Conservation (phyloP, 2,113 vertebrate genomes). For the Petrocephalus microphthalmus region DNA sequence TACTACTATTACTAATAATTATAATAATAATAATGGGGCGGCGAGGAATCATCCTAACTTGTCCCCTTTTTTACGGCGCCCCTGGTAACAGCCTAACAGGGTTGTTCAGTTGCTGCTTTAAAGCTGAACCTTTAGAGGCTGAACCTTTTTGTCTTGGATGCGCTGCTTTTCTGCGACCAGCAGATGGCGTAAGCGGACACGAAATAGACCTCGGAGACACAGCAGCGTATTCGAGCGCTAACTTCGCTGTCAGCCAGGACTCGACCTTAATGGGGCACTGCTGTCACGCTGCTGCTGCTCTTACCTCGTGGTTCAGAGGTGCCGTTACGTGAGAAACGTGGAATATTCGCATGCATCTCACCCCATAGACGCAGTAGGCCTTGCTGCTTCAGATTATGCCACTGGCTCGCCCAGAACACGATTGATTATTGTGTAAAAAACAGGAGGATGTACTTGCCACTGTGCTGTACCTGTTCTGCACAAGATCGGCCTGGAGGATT, state of each 20-base stretch:
- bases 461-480: background rate
- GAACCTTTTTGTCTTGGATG: background rate
- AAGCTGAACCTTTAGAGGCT: background rate
- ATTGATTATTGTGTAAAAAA: background rate
- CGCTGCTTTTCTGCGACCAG: background rate
- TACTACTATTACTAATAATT: too few species aligned
- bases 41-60: background rate
- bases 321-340: background rate
- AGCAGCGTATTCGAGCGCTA: background rate
- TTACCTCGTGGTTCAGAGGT: background rate
- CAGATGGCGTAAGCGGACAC: background rate
- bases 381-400: background rate
- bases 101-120: background rate
- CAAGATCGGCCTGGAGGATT: background rate
- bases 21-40: background rate
- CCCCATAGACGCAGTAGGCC: background rate
- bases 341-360: too few species aligned
- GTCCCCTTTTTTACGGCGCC: background rate
- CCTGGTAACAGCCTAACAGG: background rate
- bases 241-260: background rate
- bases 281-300: background rate
- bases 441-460: background rate
- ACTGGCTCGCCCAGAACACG: background rate
- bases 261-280: background rate
- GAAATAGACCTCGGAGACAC: background rate